phyloP scores from a whole-genome alignment of 2,888 invertebrate species.

The Ischnura elegans region DNA sequence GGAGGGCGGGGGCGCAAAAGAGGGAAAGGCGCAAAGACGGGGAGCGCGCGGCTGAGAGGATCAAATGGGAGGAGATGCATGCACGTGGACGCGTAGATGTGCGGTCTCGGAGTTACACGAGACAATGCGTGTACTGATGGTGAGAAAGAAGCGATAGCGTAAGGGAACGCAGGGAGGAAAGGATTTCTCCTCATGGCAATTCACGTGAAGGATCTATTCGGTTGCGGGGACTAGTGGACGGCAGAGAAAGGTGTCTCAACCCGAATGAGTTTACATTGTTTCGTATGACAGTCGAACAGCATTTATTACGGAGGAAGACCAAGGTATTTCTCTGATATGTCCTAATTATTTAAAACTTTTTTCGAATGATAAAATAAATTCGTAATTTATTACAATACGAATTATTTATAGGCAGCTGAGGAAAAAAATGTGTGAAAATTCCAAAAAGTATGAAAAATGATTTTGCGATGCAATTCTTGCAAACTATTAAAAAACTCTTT shows the following conservation, averaged over 20 bases:
- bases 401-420: too few relatives aligned
- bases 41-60: neutral
- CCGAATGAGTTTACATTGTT: neutral
- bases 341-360: too few relatives aligned
- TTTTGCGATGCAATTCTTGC: too few relatives aligned
- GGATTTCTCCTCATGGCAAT: neutral
- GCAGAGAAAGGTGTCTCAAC: neutral
- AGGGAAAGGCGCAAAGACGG: neutral
- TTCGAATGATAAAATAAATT: too few relatives aligned
- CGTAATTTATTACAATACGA: too few relatives aligned
- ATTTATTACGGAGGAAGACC: too few relatives aligned
- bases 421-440: too few relatives aligned
- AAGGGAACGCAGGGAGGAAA: too few relatives aligned
- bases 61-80: neutral
- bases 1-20: neutral
- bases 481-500: too few relatives aligned
- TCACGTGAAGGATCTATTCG: neutral
- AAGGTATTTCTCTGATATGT: too few relatives aligned
- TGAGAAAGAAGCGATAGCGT: slow-evolving; percentile 17
- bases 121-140: neutral
- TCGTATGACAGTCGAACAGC: neutral
- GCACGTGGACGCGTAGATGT: neutral
- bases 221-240: neutral
- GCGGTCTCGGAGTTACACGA: neutral
- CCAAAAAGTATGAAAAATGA: too few relatives aligned